These are phyloP conservation scores for Pteropus rufus DNA, from an alignment of 2,797 vertebrate species.

Conservation along the genomic window DNA sequence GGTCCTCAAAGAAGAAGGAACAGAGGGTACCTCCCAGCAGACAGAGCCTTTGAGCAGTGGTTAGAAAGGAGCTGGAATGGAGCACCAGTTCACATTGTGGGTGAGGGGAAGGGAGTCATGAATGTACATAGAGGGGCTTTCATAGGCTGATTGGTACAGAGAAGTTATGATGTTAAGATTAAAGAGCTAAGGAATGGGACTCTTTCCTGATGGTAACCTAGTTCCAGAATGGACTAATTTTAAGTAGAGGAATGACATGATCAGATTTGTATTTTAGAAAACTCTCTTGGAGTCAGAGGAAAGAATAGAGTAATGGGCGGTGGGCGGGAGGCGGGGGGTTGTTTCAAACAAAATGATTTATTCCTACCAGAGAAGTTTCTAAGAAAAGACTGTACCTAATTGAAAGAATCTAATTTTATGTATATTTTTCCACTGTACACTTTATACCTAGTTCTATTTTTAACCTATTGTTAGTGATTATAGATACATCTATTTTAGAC, in stretches of 20 bases:
- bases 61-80: background rate
- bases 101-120: too few relatives aligned
- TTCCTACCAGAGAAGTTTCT: background rate
- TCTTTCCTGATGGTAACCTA: background rate
- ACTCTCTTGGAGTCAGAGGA: background rate
- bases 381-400: constrained; percentile 34
- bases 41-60: background rate
- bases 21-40: background rate
- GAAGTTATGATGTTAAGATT: background rate
- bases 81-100: background rate
- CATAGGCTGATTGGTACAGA: background rate
- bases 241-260: background rate
- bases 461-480: background rate
- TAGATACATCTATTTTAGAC: background rate
- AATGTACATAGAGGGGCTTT: background rate
- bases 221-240: background rate
- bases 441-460: constrained; percentile 37
- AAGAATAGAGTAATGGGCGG: background rate
- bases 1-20: background rate
- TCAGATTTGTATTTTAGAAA: constrained; percentile 3
- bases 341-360: constrained; percentile 53
- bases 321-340: too few relatives aligned
- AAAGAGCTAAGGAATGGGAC: background rate
- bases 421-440: background rate
- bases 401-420: constrained; percentile 40